Base-by-base conservation (phyloP, 1,140 invertebrate genomes). In the Aphelinus certus region DNA sequence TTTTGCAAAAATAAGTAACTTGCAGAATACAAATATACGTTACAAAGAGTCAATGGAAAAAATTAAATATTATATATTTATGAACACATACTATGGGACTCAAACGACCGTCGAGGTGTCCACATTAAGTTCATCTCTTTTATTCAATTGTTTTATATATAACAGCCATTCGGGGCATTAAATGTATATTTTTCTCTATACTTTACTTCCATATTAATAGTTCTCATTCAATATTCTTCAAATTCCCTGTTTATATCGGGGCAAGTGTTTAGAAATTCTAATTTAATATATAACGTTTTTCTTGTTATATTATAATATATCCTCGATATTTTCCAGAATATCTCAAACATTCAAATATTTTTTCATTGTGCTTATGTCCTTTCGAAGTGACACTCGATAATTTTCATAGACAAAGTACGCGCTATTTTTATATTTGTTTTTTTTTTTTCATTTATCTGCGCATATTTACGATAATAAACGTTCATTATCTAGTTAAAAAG, bases 231-330 rank as follows among this genome's bases (percentile, higher is more conserved):
- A 53, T 53, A 6, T 53, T 53, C 4, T 53, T 9, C 9, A 9
- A 53, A 26, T 7, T 53, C 56, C 2, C 60, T 49, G 46, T 65
- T 79, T 79, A 79, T 80, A 75, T 79, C 74, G 70, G 75, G 67
- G 70, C 71, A 70, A 73, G 68, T 82, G 77, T 78, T 81, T 80
- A 81, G 73, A 81, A 83, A 83, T 75, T 79, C 73, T 78, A 79
- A 79, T 82, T 80, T 77, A 42, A 10, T 56, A 61, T 66, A 77
- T 79, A 81, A 80, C 76, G 71, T 80, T 79, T 71, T 77, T 78
- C 58, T 60, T 77, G 76, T 82, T 79, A 79, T 79, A 66, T 76
- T 53, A 62, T 61, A 66, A 56, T 53, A 51, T 63, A 46, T 63
- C 55, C 57, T 7, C 55, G 57, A 67, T 26, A 53, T 71, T 65